Conservation (phyloP, 2,113 vertebrate species). For the Paramisgurnus dabryanus region DNA sequence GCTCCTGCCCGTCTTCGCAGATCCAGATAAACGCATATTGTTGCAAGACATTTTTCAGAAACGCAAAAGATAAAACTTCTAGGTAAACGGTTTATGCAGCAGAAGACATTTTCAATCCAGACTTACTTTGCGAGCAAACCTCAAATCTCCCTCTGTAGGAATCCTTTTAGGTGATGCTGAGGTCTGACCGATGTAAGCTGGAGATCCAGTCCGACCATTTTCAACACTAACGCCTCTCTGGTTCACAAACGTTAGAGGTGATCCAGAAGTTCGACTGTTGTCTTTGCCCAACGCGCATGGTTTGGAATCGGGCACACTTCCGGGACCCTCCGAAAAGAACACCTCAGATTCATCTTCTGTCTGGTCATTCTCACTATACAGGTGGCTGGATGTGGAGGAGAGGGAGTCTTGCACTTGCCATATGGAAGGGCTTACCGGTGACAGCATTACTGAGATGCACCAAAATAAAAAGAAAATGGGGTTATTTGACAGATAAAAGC, state of each 20-base stretch:
- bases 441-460: conserved; percentile 64
- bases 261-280: not conserved
- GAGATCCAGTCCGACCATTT: conserved; percentile 27
- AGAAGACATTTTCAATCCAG: not conserved
- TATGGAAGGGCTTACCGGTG: conserved; percentile 66
- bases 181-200: not conserved
- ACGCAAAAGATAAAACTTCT: not conserved
- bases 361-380: conserved; percentile 70
- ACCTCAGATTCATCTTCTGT: conserved; percentile 72
- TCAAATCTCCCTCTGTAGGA: conserved; percentile 74
- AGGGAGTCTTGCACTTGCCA: conserved; percentile 70
- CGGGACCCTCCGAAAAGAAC: conserved; percentile 69
- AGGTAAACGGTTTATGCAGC: not conserved
- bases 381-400: conserved; percentile 59
- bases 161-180: conserved; percentile 24
- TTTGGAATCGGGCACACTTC: conserved; percentile 25
- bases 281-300: not conserved
- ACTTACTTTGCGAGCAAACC: conserved; percentile 85
- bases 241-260: not conserved
- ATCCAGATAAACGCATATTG: no score
- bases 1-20: no score
- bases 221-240: conserved; percentile 7
- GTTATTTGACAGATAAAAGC: not conserved
- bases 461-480: not conserved
- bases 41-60: no score